Evolutionary conservation across 2,113 vertebrate species (phyloP).

Genomic region (Mustela nigripes): DNA sequence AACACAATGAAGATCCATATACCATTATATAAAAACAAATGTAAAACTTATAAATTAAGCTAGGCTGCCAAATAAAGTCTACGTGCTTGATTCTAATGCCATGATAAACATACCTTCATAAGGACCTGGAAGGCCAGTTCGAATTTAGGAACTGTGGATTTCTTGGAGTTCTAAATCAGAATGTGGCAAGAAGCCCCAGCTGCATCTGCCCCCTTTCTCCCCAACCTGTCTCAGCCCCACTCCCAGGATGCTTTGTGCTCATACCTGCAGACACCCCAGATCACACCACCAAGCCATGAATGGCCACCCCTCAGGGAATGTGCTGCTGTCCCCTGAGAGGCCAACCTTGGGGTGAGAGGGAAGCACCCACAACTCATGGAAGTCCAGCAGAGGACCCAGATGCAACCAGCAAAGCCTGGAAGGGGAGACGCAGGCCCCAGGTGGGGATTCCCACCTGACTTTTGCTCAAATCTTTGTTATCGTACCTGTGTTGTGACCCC

Average conservation of each 20-base stretch:
- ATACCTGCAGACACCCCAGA: background rate
- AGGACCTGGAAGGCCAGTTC: background rate
- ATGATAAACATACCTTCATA: background rate
- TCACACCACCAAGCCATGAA: background rate
- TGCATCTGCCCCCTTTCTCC: background rate
- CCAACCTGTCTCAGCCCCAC: background rate
- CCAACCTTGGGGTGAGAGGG: background rate
- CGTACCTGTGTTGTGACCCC: background rate
- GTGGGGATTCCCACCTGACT: background rate
- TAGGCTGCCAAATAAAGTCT: background rate
- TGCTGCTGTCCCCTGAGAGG: background rate
- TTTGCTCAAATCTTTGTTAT: background rate
- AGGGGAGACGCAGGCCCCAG: background rate
- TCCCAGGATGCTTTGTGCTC: background rate
- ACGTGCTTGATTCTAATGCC: background rate
- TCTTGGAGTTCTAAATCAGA: background rate
- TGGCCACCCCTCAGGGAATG: background rate
- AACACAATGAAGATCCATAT: background rate
- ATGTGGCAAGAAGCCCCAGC: background rate
- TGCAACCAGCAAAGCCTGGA: background rate
- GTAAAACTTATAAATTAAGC: background rate
- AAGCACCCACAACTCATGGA: background rate
- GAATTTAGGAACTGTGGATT: background rate
- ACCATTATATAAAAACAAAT: background rate
- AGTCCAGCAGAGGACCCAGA: background rate